Evolutionary conservation across 2,797 vertebrate genomes (phyloP), one percentile per base, ranked within the genome.

Genomic region (Pseudotriccus pelzelni): DNA sequence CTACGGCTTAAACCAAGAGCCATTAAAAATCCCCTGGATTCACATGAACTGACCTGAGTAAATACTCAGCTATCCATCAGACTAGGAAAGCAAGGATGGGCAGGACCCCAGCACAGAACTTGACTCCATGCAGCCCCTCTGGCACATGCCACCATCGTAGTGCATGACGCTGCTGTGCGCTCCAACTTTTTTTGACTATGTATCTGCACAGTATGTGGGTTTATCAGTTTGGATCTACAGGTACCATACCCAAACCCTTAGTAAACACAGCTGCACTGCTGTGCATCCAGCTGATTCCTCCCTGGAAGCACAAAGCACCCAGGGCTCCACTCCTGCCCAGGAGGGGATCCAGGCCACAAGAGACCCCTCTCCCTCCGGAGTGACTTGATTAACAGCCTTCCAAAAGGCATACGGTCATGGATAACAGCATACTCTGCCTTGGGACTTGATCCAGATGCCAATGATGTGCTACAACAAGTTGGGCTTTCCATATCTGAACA

Each of bases 371-470:
- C 16, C 12, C 25, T 47, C 70, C 39, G 39, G 19, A 68, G 24
- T 17, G 24, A 22, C 27, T 60, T 2, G 0, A 9, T 19, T 18
- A 55, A 30, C 7, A 20, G 39, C 52, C 72, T 53, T 23, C 66
- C 37, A 8, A 70, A 59, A 7, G 3, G 56, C 72, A 19, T 4
- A 32, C 3, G 27, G n/a, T 34, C 39, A 70, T 0, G 0, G 43
- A 3, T 9, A n/a, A 27, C 49, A 75, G 41, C 46, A 39, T 1
- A 5, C 9, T 47, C 28, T 56, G 67, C 58, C 50, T 34, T 50
- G 39, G 66, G 25, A 81, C 81, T 41, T 55, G 43, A 69, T 70
- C n/a, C 78, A 66, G 46, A 32, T 63, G 43, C 44, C 72, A 68
- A 43, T 4, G 9, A 58, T 7, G 19, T 22, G 63, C 72, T 83